Base-by-base conservation (phyloP, 2,113 vertebrate genomes). In the Gallinago paraguaiae region DNA sequence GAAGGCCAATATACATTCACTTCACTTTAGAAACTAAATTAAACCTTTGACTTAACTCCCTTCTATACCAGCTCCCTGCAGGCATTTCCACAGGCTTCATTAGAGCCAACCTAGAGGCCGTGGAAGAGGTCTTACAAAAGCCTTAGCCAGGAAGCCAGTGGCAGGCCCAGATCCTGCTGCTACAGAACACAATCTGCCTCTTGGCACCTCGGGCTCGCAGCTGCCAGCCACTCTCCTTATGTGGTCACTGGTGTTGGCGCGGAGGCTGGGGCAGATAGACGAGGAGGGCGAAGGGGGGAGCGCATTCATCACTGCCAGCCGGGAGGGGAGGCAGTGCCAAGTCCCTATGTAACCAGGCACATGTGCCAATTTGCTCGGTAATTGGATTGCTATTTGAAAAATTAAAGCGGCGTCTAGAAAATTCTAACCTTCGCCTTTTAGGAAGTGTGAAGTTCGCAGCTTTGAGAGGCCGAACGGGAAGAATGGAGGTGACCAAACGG, bases 311-410 rank as follows among this genome's bases (percentile, higher is more conserved):
- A 96, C 87, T 98, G 98, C 97, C 98, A 97, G 95, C 82, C 54
- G 14, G 4, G 41, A 64, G 48, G 0, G 20, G 9, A 56, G 91
- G 88, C 95, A 85, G 80, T 98, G 98, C 98, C 98, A 98, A 98
- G 97, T 90, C 53, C 46, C 70, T 96, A 84, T 97, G 97, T 98
- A 98, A 97, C 94, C 7, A 63, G 95, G 96, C 94, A 97, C 96
- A 86, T 96, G 97, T 98, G 98, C 97, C 98, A 97, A 69, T 60
- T 96, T 90, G 97, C 97, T 97, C 80, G 79, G 97, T 98, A 96
- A 98, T 97, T 89, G 92, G 96, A 96, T 97, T 96, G 97, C 97
- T 97, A 97, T 98, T 97, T 97, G 97, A 98, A 97, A 98, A 97
- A 98, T 98, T 86, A 43, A 96, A 96, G 94, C 0, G 19, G 84